phyloP scores from a whole-genome alignment of 1,140 invertebrate genomes.

The Drosophila triauraria region DNA sequence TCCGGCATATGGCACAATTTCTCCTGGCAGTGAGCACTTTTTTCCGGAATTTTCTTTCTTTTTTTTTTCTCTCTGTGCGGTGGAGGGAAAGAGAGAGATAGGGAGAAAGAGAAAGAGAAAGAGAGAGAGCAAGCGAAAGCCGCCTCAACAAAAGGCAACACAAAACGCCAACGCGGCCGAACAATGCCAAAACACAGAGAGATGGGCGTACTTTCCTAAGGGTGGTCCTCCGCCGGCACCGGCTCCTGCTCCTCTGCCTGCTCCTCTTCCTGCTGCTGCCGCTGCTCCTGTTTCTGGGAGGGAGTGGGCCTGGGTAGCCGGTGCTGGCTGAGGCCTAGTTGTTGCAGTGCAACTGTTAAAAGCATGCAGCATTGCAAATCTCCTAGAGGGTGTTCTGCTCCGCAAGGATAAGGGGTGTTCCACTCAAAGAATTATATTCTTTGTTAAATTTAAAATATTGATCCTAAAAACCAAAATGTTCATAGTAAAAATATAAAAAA shows the following conservation, averaged over 20 bases:
- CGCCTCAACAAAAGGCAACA: slow-evolving; percentile 68
- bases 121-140: slow-evolving; percentile 3
- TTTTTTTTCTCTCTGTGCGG: background rate
- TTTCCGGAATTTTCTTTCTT: slow-evolving; percentile 3
- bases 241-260: background rate
- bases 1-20: slow-evolving; percentile 81
- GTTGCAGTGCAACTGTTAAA: slow-evolving; percentile 52
- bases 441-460: too few relatives aligned
- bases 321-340: slow-evolving; percentile 44
- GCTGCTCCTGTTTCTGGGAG: background rate
- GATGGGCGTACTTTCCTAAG: slow-evolving; percentile 39
- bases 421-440: background rate
- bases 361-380: slow-evolving; percentile 58
- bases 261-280: background rate
- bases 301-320: slow-evolving; percentile 4
- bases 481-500: too few relatives aligned
- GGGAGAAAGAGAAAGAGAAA: background rate
- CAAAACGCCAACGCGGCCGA: slow-evolving; percentile 60
- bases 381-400: slow-evolving; percentile 27
- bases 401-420: slow-evolving; percentile 1
- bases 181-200: slow-evolving; percentile 57
- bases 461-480: too few relatives aligned
- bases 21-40: slow-evolving; percentile 30
- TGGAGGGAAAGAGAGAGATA: background rate
- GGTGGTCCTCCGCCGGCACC: slow-evolving; percentile 1